A percentile compares a stretch with the other conserved stretches of the same genome.
These are phyloP conservation scores for Anoplius nigerrimus DNA, from an alignment of 2,888 invertebrate genomes.

Conservation along the genomic window DNA sequence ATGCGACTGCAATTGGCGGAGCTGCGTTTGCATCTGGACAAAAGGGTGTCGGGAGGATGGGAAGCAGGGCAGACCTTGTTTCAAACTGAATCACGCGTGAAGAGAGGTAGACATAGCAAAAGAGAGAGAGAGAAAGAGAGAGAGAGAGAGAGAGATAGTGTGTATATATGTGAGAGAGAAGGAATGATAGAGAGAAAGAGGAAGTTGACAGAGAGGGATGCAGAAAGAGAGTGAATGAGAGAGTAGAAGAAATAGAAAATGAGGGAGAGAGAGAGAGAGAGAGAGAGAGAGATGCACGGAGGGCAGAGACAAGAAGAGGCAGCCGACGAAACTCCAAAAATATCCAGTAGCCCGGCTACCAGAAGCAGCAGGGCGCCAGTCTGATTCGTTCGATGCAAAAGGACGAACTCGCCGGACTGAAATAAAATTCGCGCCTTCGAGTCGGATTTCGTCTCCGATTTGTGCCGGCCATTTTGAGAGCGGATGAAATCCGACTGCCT, in stretches of 20 bases:
- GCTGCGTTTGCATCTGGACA: conserved; percentile 17
- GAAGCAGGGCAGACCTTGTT: conserved; percentile 4
- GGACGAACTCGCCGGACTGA: not conserved
- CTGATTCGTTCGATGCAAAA: not conserved
- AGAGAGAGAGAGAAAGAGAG: not conserved
- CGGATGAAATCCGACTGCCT: too few relatives aligned
- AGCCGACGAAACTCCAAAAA: conserved; percentile 39
- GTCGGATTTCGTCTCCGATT: not conserved
- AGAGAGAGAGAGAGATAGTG: conserved; percentile 1
- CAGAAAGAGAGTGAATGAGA: too few relatives aligned
- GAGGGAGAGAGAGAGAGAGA: not conserved
- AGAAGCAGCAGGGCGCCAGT: not conserved
- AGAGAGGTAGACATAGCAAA: too few relatives aligned
- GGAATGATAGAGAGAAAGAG: not conserved
- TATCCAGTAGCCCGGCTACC: conserved; percentile 37
- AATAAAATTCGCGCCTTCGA: conserved; percentile 3
- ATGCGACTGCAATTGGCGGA: conserved; percentile 23
- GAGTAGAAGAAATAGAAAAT: too few relatives aligned
- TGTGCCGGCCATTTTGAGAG: too few relatives aligned
- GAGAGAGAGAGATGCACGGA: not conserved
- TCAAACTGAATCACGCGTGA: too few relatives aligned
- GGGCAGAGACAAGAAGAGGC: conserved; percentile 18
- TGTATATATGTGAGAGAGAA: not conserved
- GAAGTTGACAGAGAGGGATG: not conserved
- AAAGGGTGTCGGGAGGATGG: conserved; percentile 6